Percentiles rank a stretch among this genome's conserved stretches.
These are phyloP conservation scores for Neodiprion pinetum DNA, from an alignment of 1,140 invertebrate genomes.

Conservation along the genomic window DNA sequence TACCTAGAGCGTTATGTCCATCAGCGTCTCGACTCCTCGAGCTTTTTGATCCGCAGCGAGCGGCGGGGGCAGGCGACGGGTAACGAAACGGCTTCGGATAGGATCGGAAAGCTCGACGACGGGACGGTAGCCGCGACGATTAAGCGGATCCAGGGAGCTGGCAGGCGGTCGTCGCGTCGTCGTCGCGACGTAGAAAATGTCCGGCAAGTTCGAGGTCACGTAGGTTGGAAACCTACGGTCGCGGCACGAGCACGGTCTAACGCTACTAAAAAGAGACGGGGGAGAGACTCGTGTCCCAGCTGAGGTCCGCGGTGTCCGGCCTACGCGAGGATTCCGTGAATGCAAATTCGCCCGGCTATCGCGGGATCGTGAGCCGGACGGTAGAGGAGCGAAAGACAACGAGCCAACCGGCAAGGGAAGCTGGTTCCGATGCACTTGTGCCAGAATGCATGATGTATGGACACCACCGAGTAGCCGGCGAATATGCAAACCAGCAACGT, in stretches of 20 bases:
- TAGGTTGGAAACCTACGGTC: slow-evolving; percentile 24
- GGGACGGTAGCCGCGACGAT: slow-evolving; percentile 18
- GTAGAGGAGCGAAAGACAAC: slow-evolving; percentile 32
- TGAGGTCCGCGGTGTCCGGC: slow-evolving; percentile 28
- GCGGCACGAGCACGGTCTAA: slow-evolving; percentile 23
- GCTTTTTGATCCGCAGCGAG: slow-evolving; percentile 18
- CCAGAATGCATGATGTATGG: slow-evolving; percentile 56
- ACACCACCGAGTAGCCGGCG: slow-evolving; percentile 51
- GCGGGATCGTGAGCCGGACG: slow-evolving; percentile 50
- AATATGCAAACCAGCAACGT: slow-evolving; percentile 53
- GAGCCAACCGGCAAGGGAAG: slow-evolving; percentile 19
- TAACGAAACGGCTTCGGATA: slow-evolving; percentile 16
- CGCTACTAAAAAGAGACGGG: slow-evolving; percentile 28
- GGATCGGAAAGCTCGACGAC: not conserved
- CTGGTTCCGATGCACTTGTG: slow-evolving; percentile 46
- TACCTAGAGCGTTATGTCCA: not conserved
- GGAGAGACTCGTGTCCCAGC: slow-evolving; percentile 20
- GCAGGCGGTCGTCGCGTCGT: slow-evolving; percentile 14
- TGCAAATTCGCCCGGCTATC: slow-evolving; percentile 58
- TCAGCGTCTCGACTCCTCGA: not conserved
- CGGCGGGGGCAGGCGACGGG: slow-evolving; percentile 9
- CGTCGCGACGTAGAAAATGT: slow-evolving; percentile 12
- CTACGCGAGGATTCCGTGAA: slow-evolving; percentile 55
- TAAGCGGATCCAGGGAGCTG: slow-evolving; percentile 24
- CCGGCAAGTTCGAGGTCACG: slow-evolving; percentile 29